A percentile compares a stretch with the other conserved stretches of the same genome.
Evolutionary conservation across 1,140 invertebrate genomes (phyloP).

Genomic region (Pygmarrhopalites habei): DNA sequence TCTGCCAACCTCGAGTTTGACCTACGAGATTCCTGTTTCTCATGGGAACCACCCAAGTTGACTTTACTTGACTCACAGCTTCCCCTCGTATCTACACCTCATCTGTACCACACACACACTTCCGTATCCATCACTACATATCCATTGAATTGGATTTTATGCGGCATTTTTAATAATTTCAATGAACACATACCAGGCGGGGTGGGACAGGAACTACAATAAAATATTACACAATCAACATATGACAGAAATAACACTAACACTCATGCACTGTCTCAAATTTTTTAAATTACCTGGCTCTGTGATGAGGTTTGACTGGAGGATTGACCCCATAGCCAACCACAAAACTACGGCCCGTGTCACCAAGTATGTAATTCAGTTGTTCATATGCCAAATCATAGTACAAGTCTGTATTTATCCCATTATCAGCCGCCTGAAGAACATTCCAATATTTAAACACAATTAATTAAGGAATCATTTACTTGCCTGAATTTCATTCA

Average conservation of each 20-base stretch:
- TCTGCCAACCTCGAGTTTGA: no score
- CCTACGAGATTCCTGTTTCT: no score
- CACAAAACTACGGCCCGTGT: conserved; percentile 55
- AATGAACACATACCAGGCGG: conserved; percentile 48
- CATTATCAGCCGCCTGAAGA: conserved; percentile 44
- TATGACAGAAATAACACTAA: no score
- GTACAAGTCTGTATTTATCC: conserved; percentile 45
- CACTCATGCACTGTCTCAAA: neutral
- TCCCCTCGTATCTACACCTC: no score
- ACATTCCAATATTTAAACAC: neutral
- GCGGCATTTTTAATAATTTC: no score
- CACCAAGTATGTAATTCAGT: conserved; percentile 57
- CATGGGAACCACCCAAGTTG: no score
- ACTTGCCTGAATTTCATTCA: neutral
- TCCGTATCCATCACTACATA: no score
- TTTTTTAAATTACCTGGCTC: conserved; percentile 43
- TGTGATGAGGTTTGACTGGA: conserved; percentile 50
- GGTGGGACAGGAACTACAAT: conserved; percentile 43
- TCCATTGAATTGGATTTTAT: no score
- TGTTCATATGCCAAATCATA: conserved; percentile 54
- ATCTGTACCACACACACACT: no score
- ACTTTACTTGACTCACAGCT: no score
- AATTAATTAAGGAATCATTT: neutral
- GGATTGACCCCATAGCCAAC: conserved; percentile 57
- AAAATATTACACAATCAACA: conserved; percentile 42